phyloP scores from a whole-genome alignment of 1,140 invertebrate genomes.

The Pissodes strobi region DNA sequence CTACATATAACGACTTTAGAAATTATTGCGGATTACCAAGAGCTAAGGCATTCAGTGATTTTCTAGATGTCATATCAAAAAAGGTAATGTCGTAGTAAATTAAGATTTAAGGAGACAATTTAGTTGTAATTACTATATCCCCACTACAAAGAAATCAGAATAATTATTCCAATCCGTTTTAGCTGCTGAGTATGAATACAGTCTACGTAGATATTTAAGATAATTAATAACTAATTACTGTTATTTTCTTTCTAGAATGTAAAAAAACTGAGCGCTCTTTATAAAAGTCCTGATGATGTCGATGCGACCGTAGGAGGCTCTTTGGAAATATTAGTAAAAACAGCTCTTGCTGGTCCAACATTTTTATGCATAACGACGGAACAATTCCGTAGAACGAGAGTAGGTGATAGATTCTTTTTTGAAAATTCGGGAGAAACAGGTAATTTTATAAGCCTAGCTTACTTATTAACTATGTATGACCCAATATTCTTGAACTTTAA shows the following conservation, averaged over 20 bases:
- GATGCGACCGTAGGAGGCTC: slow-evolving; percentile 88
- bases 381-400: slow-evolving; percentile 83
- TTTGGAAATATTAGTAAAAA: slow-evolving; percentile 75
- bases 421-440: slow-evolving; percentile 69
- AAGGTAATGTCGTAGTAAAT: slow-evolving; percentile 60
- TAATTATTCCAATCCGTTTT: neutral
- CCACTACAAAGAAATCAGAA: neutral
- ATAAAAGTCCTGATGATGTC: slow-evolving; percentile 78
- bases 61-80: slow-evolving; percentile 70
- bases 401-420: slow-evolving; percentile 83
- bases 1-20: slow-evolving; percentile 79
- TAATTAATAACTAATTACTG: neutral
- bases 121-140: neutral
- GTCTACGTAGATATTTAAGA: neutral
- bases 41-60: slow-evolving; percentile 74
- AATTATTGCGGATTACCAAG: slow-evolving; percentile 76
- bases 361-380: slow-evolving; percentile 88
- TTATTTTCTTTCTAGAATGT: slow-evolving; percentile 62
- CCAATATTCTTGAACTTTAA: no score
- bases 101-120: neutral
- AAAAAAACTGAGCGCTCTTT: slow-evolving; percentile 65
- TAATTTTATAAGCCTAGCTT: no score
- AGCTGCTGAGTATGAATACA: neutral
- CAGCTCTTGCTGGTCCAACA: slow-evolving; percentile 84
- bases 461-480: no score